These are phyloP conservation scores for Lampris megalopsis DNA, from an alignment of 2,113 vertebrate genomes.

Conservation along the genomic window DNA sequence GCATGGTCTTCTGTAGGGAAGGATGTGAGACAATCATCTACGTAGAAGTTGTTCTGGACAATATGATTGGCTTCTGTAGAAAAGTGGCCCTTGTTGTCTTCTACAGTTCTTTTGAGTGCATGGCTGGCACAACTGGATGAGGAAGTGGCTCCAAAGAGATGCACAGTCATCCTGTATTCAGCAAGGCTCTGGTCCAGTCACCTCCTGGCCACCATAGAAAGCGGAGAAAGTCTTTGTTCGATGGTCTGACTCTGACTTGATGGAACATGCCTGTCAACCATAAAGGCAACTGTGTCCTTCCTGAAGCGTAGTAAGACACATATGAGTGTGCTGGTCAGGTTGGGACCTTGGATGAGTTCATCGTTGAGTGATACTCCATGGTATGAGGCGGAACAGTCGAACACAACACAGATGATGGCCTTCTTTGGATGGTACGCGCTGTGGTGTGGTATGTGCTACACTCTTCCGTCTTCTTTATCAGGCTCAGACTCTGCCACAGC, in stretches of 20 bases:
- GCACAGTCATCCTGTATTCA: not conserved
- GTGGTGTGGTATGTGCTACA: constrained; percentile 33
- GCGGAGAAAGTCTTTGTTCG: constrained; percentile 10
- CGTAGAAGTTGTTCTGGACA: constrained; percentile 14
- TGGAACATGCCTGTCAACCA: constrained; percentile 21
- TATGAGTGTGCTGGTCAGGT: constrained; percentile 7
- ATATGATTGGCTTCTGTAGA: not conserved
- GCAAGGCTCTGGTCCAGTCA: not conserved
- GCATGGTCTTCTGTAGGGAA: not conserved
- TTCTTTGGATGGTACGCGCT: constrained; percentile 24
- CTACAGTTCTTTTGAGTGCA: not conserved
- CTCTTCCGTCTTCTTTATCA: not conserved
- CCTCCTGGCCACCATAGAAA: constrained; percentile 27
- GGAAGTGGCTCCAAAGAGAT: not conserved
- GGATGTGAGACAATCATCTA: constrained; percentile 6
- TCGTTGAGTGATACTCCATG: constrained; percentile 2
- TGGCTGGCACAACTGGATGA: not conserved
- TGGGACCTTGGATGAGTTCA: constrained; percentile 25
- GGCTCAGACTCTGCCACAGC: not conserved
- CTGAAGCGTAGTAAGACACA: not conserved
- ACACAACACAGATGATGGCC: constrained; percentile 2
- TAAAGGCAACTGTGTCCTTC: constrained; percentile 10
- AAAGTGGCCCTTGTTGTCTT: not conserved
- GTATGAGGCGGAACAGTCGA: constrained; percentile 10
- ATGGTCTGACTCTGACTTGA: constrained; percentile 8